These are phyloP conservation scores for Agrochola macilenta DNA, from an alignment of 2,888 invertebrate genomes.

Conservation along the genomic window DNA sequence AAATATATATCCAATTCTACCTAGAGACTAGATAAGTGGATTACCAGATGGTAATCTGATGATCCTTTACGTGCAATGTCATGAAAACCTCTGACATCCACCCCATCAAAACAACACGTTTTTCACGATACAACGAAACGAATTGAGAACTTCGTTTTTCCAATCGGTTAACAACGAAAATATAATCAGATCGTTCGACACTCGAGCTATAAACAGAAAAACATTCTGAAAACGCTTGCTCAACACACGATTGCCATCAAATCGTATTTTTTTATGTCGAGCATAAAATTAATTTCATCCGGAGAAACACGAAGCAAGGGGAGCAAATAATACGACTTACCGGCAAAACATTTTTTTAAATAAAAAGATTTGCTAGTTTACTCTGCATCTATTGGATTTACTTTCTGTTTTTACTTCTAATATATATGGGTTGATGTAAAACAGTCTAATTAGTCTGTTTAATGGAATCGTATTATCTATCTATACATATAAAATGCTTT, in stretches of 20 bases:
- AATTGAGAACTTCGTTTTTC: conserved; percentile 29
- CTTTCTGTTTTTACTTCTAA: conserved; percentile 1
- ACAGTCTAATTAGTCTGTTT: neutral
- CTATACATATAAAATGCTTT: too few relatives aligned
- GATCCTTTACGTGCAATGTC: conserved; percentile 14
- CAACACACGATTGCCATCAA: conserved; percentile 47
- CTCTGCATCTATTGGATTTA: conserved; percentile 8
- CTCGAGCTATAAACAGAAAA: conserved; percentile 46
- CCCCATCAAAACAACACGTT: conserved; percentile 20
- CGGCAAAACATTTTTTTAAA: conserved; percentile 16
- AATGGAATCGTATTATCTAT: neutral
- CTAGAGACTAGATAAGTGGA: neutral
- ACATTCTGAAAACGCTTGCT: conserved; percentile 43
- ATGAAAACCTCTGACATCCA: conserved; percentile 17
- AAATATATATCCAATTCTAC: neutral
- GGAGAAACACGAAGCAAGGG: conserved; percentile 45
- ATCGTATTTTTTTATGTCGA: conserved; percentile 58
- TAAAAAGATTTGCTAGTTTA: conserved; percentile 8
- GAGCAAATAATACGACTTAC: conserved; percentile 34
- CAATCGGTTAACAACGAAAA: conserved; percentile 35
- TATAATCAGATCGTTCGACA: conserved; percentile 37
- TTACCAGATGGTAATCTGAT: neutral
- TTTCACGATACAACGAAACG: conserved; percentile 15
- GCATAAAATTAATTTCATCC: conserved; percentile 61
- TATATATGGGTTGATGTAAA: neutral